These are phyloP conservation scores for Ammodytes dubius DNA, from an alignment of 2,113 vertebrate species.

Conservation along the genomic window DNA sequence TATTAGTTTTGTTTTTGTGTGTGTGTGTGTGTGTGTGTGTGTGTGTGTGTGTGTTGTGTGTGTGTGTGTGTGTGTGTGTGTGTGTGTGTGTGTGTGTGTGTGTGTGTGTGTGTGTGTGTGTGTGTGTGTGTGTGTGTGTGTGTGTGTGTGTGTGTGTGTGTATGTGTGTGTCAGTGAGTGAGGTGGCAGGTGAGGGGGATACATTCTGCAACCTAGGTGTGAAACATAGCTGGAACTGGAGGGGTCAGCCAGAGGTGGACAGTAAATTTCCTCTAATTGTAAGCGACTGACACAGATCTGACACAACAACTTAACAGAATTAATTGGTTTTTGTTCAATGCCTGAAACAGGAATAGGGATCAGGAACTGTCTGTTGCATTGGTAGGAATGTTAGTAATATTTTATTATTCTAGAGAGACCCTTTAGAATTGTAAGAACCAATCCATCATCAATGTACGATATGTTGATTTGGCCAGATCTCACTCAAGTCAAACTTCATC, in stretches of 20 bases:
- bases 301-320: not conserved
- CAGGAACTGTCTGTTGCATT: not conserved
- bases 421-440: not conserved
- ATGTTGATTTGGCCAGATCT: not conserved
- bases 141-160: conserved; percentile 38
- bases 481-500: not conserved
- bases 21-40: too few species aligned
- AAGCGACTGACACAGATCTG: conserved; percentile 28
- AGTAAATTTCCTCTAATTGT: conserved; percentile 70
- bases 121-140: conserved; percentile 30
- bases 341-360: not conserved
- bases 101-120: conserved; percentile 34
- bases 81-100: not conserved
- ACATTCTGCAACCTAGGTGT: conserved; percentile 80
- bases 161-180: conserved; percentile 34
- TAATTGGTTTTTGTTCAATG: not conserved
- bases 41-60: not conserved
- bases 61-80: too few species aligned
- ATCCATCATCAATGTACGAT: not conserved
- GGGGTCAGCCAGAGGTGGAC: conserved; percentile 71
- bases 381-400: not conserved
- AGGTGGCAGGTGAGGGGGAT: conserved; percentile 44
- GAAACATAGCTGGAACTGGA: conserved; percentile 72
- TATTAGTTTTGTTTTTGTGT: not conserved
- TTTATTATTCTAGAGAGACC: not conserved